Percentiles rank a stretch among this genome's conserved stretches.
phyloP scores from a whole-genome alignment of 1,140 invertebrate species.

The Trachelipus rathkii region DNA sequence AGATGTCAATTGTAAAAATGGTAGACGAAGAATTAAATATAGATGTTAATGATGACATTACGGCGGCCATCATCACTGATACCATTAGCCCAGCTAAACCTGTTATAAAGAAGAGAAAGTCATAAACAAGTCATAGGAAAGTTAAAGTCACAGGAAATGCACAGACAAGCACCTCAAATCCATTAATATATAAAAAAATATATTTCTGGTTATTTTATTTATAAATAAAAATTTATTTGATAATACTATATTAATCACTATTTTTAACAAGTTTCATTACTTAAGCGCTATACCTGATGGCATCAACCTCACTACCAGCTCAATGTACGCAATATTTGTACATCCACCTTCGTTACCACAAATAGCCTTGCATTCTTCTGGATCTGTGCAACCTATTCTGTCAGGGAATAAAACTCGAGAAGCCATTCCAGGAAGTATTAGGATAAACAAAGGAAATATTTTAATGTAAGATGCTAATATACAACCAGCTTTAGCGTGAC shows the following conservation, averaged over 20 bases:
- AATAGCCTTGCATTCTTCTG: conserved; percentile 49
- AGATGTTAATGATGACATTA: conserved; percentile 58
- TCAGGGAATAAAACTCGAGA: conserved; percentile 54
- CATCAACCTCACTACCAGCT: conserved; percentile 54
- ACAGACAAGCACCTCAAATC: too few relatives aligned
- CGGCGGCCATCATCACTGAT: conserved; percentile 58
- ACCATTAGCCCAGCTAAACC: conserved; percentile 55
- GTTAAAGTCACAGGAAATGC: too few relatives aligned
- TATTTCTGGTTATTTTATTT: too few relatives aligned
- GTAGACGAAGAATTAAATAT: conserved; percentile 58
- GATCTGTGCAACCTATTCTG: conserved; percentile 53
- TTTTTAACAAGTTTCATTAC: too few relatives aligned
- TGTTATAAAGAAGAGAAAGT: too few relatives aligned
- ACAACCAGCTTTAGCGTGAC: conserved; percentile 56
- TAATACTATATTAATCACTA: too few relatives aligned
- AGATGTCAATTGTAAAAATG: conserved; percentile 58
- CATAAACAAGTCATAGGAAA: too few relatives aligned
- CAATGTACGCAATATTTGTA: conserved; percentile 56
- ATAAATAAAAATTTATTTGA: too few relatives aligned
- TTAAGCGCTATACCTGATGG: conserved; percentile 48
- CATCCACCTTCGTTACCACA: conserved; percentile 53
- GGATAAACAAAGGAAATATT: conserved; percentile 56
- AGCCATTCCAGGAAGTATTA: conserved; percentile 60
- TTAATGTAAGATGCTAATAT: conserved; percentile 58
- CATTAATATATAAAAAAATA: too few relatives aligned